Conservation (phyloP, 64 coral and sea anemone species). For the Acropora tenuis region DNA sequence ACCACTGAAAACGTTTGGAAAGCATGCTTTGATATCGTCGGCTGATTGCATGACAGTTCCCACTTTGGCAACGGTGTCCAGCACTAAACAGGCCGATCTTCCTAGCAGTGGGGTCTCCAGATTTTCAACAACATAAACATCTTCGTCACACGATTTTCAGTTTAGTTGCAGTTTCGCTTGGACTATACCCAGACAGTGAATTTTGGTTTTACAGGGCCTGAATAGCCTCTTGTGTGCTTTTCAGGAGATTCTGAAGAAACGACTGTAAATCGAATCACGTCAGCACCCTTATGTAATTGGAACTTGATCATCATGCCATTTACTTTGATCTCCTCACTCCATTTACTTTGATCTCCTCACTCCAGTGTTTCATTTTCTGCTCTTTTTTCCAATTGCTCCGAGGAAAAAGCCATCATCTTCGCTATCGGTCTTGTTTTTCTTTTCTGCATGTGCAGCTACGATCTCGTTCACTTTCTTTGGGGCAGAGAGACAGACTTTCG, state of each 20-base stretch:
- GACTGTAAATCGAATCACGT: not conserved
- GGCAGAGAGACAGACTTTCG: too few species aligned
- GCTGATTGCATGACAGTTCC: conserved; percentile 15
- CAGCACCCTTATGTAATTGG: too few species aligned
- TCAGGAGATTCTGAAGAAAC: not conserved
- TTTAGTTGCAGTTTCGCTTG: conserved; percentile 34
- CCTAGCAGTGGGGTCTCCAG: conserved; percentile 35
- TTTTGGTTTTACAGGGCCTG: conserved; percentile 34
- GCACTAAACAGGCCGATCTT: conserved; percentile 27
- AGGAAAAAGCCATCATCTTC: not conserved
- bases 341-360: too few species aligned
- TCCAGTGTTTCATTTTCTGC: not conserved
- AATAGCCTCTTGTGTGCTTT: conserved; percentile 27
- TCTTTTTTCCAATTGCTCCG: not conserved
- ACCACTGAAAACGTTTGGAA: conserved; percentile 59
- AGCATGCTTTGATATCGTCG: not conserved
- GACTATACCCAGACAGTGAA: conserved; percentile 42
- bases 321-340: not conserved
- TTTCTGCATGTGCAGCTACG: not conserved
- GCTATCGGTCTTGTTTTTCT: not conserved
- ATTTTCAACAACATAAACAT: conserved; percentile 51
- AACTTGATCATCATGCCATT: too few species aligned
- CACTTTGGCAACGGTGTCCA: conserved; percentile 49
- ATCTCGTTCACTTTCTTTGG: too few species aligned
- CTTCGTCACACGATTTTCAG: conserved; percentile 38